Conservation (phyloP, 1,140 invertebrate genomes). For the Heterodera carotae region DNA sequence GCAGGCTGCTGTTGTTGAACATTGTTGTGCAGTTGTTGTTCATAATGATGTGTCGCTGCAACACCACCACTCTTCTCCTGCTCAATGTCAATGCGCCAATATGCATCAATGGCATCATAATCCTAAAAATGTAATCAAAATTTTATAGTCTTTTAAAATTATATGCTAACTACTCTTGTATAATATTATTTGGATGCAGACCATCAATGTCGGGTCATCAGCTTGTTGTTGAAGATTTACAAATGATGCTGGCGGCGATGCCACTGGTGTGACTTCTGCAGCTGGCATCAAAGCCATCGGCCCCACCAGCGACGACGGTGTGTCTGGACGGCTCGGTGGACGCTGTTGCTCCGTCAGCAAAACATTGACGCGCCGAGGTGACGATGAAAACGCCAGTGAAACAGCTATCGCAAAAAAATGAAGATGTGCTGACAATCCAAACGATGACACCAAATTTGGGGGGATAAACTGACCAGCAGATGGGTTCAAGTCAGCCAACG, state of each 20-base stretch:
- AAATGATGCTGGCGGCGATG: background rate
- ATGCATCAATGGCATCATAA: constrained; percentile 61
- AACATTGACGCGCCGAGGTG: constrained; percentile 29
- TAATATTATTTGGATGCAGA: background rate
- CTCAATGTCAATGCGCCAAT: constrained; percentile 62
- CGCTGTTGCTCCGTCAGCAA: constrained; percentile 29
- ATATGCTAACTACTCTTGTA: constrained; percentile 1
- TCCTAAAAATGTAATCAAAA: constrained; percentile 50
- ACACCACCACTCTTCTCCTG: constrained; percentile 46
- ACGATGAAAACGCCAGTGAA: background rate
- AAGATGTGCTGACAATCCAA: background rate
- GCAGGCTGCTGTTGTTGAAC: background rate
- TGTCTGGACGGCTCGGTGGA: constrained; percentile 14
- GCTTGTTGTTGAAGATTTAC: constrained; percentile 18
- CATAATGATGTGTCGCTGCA: background rate
- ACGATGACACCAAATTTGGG: background rate
- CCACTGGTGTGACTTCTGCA: background rate
- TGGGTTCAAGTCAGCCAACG: background rate
- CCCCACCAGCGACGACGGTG: background rate
- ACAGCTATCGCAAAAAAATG: background rate
- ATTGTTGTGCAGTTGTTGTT: background rate
- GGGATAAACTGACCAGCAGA: background rate
- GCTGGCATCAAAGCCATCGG: constrained; percentile 14
- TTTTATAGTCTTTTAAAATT: no score
- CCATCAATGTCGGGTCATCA: constrained; percentile 37